These are phyloP conservation scores for Drosophila atripex DNA, from an alignment of 2,888 invertebrate genomes.

Conservation along the genomic window DNA sequence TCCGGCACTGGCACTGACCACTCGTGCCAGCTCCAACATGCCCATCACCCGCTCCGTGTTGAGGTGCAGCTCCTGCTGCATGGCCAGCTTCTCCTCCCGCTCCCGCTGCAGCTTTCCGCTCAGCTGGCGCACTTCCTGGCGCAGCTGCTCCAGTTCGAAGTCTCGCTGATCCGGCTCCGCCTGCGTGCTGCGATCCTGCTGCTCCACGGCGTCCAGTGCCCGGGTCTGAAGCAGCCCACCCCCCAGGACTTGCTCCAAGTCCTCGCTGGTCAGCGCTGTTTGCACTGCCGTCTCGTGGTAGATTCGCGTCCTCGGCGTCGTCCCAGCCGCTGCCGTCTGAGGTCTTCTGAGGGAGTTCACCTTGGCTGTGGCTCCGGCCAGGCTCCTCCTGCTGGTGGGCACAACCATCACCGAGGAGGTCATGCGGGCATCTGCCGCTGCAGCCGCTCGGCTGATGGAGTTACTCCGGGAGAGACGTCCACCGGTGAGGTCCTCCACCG, in stretches of 20 bases:
- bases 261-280: slow-evolving; percentile 89
- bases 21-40: slow-evolving; percentile 84
- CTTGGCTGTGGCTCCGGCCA: slow-evolving; percentile 78
- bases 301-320: slow-evolving; percentile 87
- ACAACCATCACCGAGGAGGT: slow-evolving; percentile 81
- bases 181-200: slow-evolving; percentile 86
- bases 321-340: slow-evolving; percentile 84
- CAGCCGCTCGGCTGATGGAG: slow-evolving; percentile 83
- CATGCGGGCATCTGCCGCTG: slow-evolving; percentile 82
- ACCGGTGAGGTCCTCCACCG: slow-evolving; percentile 85
- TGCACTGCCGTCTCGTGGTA: slow-evolving; percentile 92
- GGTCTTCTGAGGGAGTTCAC: slow-evolving; percentile 84
- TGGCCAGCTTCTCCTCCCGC: slow-evolving; percentile 89
- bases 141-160: slow-evolving; percentile 86
- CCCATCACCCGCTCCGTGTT: slow-evolving; percentile 90
- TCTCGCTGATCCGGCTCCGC: slow-evolving; percentile 86
- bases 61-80: slow-evolving; percentile 89
- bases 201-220: slow-evolving; percentile 84
- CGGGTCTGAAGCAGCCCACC: slow-evolving; percentile 84
- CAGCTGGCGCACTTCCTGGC: slow-evolving; percentile 86
- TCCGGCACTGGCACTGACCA: slow-evolving; percentile 81
- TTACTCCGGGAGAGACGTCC: slow-evolving; percentile 83
- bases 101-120: slow-evolving; percentile 88
- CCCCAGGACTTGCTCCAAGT: slow-evolving; percentile 89
- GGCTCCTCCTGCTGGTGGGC: slow-evolving; percentile 70